A percentile compares a stretch with the other conserved stretches of the same genome.
Evolutionary conservation across 2,113 vertebrate genomes (phyloP).

Genomic region (Podarcis muralis): DNA sequence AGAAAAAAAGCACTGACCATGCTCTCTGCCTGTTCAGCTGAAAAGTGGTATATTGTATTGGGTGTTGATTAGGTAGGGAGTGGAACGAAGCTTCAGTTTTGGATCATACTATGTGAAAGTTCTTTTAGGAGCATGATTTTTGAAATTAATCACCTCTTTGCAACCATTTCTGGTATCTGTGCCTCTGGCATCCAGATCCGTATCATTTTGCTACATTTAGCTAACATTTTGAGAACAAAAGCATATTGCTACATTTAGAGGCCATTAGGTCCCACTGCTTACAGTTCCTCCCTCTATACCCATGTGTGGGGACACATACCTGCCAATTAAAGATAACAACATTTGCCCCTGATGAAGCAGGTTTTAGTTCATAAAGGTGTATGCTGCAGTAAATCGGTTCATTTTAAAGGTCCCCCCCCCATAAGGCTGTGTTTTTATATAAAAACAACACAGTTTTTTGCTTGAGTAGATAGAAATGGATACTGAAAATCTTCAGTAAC

Average conservation of each 20-base stretch:
- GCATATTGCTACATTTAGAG: not conserved
- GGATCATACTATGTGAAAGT: not conserved
- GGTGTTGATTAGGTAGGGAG: not conserved
- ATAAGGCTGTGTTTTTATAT: not conserved
- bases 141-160: not conserved
- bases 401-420: not conserved
- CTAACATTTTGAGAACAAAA: not conserved
- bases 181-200: not conserved
- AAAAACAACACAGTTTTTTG: not conserved
- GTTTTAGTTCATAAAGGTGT: not conserved
- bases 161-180: not conserved
- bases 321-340: not conserved
- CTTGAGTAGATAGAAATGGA: slow-evolving; percentile 6
- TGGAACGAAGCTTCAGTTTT: not conserved
- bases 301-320: not conserved
- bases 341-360: not conserved
- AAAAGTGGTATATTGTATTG: not conserved
- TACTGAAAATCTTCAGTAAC: not conserved
- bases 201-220: not conserved
- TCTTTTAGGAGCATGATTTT: not conserved
- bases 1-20: no score
- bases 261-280: not conserved
- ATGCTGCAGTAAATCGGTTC: not conserved
- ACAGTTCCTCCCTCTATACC: not conserved
- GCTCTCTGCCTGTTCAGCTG: no score